Conservation (phyloP, 2,113 vertebrate species). For the Picathartes gymnocephalus region DNA sequence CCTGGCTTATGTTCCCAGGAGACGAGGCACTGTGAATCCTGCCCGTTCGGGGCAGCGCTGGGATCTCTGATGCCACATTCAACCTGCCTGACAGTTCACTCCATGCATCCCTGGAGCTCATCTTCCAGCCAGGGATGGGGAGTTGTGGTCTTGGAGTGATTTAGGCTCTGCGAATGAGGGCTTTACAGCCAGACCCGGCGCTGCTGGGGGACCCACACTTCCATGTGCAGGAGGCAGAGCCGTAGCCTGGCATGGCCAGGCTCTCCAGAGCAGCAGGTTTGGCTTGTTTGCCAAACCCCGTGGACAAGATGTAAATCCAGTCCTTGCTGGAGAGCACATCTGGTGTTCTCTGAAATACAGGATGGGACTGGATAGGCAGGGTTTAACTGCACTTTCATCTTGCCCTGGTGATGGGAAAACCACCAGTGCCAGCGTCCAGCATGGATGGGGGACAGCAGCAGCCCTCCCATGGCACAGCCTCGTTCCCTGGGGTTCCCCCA, state of each 20-base stretch:
- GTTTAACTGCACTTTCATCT: background rate
- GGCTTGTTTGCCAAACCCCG: background rate
- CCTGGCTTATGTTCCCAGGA: fast-evolving
- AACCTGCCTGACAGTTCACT: fast-evolving
- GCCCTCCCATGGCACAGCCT: background rate
- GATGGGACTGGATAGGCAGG: background rate
- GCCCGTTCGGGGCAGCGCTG: fast-evolving
- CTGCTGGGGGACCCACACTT: background rate
- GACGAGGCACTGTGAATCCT: fast-evolving
- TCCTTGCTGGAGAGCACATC: background rate
- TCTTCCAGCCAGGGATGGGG: background rate
- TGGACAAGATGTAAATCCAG: background rate
- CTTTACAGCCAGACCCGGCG: background rate
- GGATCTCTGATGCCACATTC: background rate
- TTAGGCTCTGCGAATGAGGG: background rate
- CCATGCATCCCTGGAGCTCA: fast-evolving
- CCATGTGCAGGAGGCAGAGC: background rate
- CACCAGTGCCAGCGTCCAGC: fast-evolving
- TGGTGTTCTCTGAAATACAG: background rate
- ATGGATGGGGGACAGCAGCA: fast-evolving
- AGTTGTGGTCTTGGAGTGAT: background rate
- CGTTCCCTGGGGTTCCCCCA: background rate
- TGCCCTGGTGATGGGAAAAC: background rate
- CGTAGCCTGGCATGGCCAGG: fast-evolving
- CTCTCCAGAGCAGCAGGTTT: fast-evolving